A percentile compares a stretch with the other conserved stretches of the same genome.
These are phyloP conservation scores for Coleophora flavipennella DNA, from an alignment of 2,888 invertebrate species.

Conservation along the genomic window DNA sequence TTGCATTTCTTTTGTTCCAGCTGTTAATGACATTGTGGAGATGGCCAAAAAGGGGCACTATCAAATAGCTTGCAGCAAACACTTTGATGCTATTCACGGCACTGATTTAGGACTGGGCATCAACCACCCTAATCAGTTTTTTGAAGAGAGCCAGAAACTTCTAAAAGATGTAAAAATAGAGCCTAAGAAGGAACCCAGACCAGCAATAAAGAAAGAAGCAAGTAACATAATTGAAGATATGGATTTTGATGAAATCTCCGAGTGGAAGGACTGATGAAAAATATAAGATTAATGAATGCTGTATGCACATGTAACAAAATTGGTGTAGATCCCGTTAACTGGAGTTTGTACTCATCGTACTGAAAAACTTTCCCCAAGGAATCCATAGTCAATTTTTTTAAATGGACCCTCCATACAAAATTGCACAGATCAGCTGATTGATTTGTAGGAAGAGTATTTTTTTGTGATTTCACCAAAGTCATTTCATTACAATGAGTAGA, in stretches of 20 bases:
- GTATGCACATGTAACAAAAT: too few species aligned
- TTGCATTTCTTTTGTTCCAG: slow-evolving; percentile 40
- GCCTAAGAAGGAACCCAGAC: slow-evolving; percentile 17
- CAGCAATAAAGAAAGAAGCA: slow-evolving; percentile 33
- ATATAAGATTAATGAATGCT: background rate
- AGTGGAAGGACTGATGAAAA: slow-evolving; percentile 26
- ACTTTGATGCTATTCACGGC: slow-evolving; percentile 83
- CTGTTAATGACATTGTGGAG: slow-evolving; percentile 79
- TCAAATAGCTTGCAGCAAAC: slow-evolving; percentile 91
- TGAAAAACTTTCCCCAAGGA: too few species aligned
- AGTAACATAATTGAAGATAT: slow-evolving; percentile 39
- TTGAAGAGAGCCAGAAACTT: slow-evolving; percentile 82
- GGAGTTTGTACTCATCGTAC: too few species aligned
- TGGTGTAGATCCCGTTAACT: too few species aligned
- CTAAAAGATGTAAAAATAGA: slow-evolving; percentile 43
- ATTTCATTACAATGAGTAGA: too few species aligned
- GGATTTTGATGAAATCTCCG: slow-evolving; percentile 51
- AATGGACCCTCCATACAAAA: too few species aligned
- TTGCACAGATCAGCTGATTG: too few species aligned
- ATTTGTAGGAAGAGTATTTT: too few species aligned
- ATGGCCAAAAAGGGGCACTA: slow-evolving; percentile 84
- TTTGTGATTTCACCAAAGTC: too few species aligned
- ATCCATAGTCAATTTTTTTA: too few species aligned
- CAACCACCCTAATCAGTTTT: slow-evolving; percentile 94
- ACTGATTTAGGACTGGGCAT: slow-evolving; percentile 77